Evolutionary conservation across 1,140 invertebrate species (phyloP), one percentile per base, ranked within the genome.

Genomic region (Philotrypesis tridentata): DNA sequence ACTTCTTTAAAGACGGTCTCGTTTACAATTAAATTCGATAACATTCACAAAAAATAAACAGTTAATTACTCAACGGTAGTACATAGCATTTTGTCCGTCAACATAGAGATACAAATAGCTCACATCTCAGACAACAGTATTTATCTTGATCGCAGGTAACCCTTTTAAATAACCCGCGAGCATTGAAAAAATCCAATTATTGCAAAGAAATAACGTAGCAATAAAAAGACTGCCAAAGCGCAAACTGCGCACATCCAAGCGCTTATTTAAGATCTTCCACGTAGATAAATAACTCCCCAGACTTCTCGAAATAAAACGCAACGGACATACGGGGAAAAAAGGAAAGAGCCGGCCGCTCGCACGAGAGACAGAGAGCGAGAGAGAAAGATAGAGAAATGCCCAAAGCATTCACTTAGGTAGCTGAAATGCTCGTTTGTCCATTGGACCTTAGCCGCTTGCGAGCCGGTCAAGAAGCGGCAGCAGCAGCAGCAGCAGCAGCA

Each of bases 361-460:
- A 55, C n/a, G 48, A 55, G 48, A 55, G 48, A n/a, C 21, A 55
- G 72, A 25, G 55, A 67, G 14, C 0, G 23, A 67, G 33, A 75
- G 23, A 27, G 55, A 70, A 55, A 43, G 23, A 55, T 1, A 14
- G 25, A 76, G 40, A 61, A n/a, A 67, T 55, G 17, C 8, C 9
- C 9, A 11, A 75, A n/a, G 60, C 40, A 80, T 70, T 81, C 74
- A 63, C 23, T 76, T 82, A 77, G 43, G 40, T 75, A 63, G 33
- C 31, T 67, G 31, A 63, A 77, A 48, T 23, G 68, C 33, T 82
- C 65, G 55, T 82, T 82, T 82, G 80, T 82, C 74, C 74, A 29
- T 77, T 29, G 74, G 68, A 63, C 27, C 65, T 17, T 31, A 6
- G 48, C 23, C 21, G 61, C 61, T 12, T n/a, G 70, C 72, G 33